phyloP scores from a whole-genome alignment of 92 coral and sea anemone genomes.

The Montipora capitata region DNA sequence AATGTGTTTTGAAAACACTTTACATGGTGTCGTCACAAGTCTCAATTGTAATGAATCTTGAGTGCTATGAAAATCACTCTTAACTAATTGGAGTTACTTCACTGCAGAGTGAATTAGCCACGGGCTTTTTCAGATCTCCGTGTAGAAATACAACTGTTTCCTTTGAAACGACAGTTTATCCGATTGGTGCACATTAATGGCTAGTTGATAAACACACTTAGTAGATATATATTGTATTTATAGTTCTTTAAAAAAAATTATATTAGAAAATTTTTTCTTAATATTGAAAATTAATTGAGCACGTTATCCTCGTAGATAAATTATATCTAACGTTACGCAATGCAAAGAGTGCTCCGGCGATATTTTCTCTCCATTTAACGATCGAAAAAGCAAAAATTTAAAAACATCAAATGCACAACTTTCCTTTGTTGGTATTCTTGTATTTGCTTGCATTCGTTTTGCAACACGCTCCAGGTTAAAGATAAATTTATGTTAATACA shows the following conservation, averaged over 20 bases:
- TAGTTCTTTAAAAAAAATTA: too few species aligned
- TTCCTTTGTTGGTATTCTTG: background rate
- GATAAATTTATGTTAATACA: too few species aligned
- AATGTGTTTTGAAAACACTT: background rate
- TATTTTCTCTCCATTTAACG: too few species aligned
- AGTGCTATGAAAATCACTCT: slow-evolving; percentile 71
- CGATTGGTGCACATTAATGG: background rate
- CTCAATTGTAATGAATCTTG: background rate
- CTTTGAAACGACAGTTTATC: background rate
- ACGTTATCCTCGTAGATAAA: background rate
- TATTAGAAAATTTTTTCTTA: background rate
- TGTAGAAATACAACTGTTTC: background rate
- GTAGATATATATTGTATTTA: too few species aligned
- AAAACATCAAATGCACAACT: too few species aligned
- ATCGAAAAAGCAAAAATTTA: too few species aligned
- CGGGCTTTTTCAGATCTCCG: background rate
- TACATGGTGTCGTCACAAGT: background rate
- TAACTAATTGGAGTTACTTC: background rate
- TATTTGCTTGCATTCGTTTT: background rate
- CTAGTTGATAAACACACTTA: background rate
- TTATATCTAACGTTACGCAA: too few species aligned
- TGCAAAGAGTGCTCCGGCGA: too few species aligned
- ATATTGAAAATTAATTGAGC: background rate
- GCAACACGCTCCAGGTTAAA: background rate
- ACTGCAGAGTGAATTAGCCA: background rate